Evolutionary conservation across 2,888 invertebrate genomes (phyloP).

Genomic region (Danaus chrysippus): DNA sequence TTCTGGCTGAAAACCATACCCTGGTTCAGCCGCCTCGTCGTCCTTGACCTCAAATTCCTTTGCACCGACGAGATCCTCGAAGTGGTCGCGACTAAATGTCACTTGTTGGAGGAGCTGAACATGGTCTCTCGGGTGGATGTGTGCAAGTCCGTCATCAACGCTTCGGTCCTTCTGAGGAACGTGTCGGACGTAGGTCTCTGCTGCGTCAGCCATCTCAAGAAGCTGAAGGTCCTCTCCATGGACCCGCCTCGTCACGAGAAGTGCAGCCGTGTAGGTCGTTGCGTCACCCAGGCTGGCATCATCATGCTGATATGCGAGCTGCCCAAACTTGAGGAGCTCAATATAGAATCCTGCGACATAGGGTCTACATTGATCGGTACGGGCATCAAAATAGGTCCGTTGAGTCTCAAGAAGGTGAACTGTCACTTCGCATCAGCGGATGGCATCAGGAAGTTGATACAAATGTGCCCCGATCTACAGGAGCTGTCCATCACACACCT

Average conservation of each 20-base stretch:
- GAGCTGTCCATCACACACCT: constrained; percentile 70
- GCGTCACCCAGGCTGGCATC: constrained; percentile 69
- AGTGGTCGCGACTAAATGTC: constrained; percentile 60
- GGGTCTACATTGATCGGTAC: constrained; percentile 69
- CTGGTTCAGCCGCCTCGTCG: constrained; percentile 56
- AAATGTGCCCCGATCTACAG: constrained; percentile 64
- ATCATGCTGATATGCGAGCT: constrained; percentile 61
- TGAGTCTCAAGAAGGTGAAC: constrained; percentile 67
- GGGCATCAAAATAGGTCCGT: constrained; percentile 55
- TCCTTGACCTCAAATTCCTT: constrained; percentile 71
- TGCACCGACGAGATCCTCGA: constrained; percentile 74
- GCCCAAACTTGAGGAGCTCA: constrained; percentile 65
- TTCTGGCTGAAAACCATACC: constrained; percentile 67
- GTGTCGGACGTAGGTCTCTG: constrained; percentile 68
- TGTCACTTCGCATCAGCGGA: constrained; percentile 70
- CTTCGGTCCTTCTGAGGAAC: constrained; percentile 68
- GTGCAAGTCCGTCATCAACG: constrained; percentile 69
- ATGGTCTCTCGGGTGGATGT: constrained; percentile 72
- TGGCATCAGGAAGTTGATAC: constrained; percentile 62
- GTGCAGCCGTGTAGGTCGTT: constrained; percentile 62
- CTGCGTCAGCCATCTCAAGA: constrained; percentile 59
- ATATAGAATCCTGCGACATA: constrained; percentile 73
- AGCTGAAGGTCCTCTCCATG: constrained; percentile 63
- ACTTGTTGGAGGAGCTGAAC: constrained; percentile 66
- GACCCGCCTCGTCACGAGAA: constrained; percentile 71